Conservation (phyloP, 2,113 vertebrate genomes). For the Marmota flaviventris region DNA sequence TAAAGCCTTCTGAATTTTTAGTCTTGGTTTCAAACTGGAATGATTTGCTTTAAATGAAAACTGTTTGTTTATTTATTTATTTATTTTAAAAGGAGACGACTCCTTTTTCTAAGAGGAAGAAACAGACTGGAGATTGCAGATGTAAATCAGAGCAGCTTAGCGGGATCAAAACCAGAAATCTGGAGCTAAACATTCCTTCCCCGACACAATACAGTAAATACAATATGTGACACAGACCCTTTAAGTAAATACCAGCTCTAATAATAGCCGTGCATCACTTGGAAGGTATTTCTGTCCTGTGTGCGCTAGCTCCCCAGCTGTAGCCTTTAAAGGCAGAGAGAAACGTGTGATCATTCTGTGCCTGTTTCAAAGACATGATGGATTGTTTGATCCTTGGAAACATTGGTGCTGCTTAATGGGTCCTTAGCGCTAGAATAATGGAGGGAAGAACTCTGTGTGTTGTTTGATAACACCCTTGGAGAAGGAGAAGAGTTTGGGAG, state of each 20-base stretch:
- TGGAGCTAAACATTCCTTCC: slow-evolving; percentile 68
- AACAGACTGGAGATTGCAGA: slow-evolving; percentile 45
- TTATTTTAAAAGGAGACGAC: too few species aligned
- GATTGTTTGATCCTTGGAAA: slow-evolving; percentile 59
- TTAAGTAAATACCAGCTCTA: slow-evolving; percentile 80
- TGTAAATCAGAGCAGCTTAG: slow-evolving; percentile 71
- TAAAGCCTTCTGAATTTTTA: background rate
- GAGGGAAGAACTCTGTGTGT: background rate
- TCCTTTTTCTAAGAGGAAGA: slow-evolving; percentile 18
- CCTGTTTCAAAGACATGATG: slow-evolving; percentile 50
- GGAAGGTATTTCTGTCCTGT: slow-evolving; percentile 75
- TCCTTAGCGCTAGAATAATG: slow-evolving; percentile 63
- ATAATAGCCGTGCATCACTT: slow-evolving; percentile 80
- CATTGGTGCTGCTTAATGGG: slow-evolving; percentile 42
- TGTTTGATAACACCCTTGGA: slow-evolving; percentile 11
- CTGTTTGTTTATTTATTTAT: too few species aligned
- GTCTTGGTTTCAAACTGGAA: slow-evolving; percentile 9
- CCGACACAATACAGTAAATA: slow-evolving; percentile 59
- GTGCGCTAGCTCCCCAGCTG: slow-evolving; percentile 73
- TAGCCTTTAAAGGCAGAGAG: slow-evolving; percentile 73
- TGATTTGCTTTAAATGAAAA: slow-evolving; percentile 48
- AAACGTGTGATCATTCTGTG: slow-evolving; percentile 37
- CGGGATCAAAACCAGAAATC: slow-evolving; percentile 60
- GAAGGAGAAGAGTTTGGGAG: background rate
- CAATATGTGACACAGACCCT: slow-evolving; percentile 35